Conservation (phyloP, 2,888 invertebrate species). For the Orchesellides sinensis region DNA sequence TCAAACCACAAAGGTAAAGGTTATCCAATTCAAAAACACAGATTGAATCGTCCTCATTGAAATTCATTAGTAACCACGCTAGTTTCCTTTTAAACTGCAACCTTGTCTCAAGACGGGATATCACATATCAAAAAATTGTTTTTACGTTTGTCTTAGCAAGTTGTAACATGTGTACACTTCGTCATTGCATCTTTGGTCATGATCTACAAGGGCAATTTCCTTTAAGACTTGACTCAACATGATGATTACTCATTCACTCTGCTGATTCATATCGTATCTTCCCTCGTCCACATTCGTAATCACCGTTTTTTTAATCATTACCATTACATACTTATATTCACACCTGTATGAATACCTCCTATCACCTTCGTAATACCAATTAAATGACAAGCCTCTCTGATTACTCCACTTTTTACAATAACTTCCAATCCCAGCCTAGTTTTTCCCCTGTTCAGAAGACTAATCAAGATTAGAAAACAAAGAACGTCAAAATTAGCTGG, state of each 20-base stretch:
- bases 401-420: too few relatives aligned
- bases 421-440: background rate
- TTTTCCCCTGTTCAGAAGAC: background rate
- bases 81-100: slow-evolving; percentile 15
- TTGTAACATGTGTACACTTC: slow-evolving; percentile 21
- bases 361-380: slow-evolving; percentile 29
- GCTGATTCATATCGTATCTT: slow-evolving; percentile 1
- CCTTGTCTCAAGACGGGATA: slow-evolving; percentile 19
- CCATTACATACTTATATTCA: background rate
- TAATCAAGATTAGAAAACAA: slow-evolving; percentile 51
- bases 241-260: too few relatives aligned
- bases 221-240: slow-evolving; percentile 2
- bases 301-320: too few relatives aligned
- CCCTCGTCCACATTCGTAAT: background rate
- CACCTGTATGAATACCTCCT: slow-evolving; percentile 22
- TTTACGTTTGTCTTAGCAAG: too few relatives aligned
- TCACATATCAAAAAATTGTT: too few relatives aligned
- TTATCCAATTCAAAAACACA: background rate
- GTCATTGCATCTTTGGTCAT: background rate
- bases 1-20: background rate
- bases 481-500: slow-evolving; percentile 54
- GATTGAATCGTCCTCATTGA: slow-evolving; percentile 4
- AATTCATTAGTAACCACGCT: slow-evolving; percentile 30
- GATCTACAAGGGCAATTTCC: slow-evolving; percentile 50
- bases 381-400: slow-evolving; percentile 41